Conservation (phyloP, 2,113 vertebrate genomes). For the Mus spicilegus region DNA sequence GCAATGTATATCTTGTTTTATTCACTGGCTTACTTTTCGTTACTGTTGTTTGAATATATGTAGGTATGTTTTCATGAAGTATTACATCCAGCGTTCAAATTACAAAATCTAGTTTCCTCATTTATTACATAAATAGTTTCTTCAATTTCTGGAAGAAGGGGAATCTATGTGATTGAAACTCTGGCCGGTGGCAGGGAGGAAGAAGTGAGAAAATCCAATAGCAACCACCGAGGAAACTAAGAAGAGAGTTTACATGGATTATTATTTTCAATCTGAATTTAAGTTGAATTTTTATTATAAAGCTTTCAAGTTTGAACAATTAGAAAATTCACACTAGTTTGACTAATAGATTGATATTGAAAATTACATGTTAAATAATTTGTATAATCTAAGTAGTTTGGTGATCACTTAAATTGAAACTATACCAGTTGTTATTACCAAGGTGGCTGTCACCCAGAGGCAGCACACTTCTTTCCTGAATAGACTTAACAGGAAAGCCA, state of each 20-base stretch:
- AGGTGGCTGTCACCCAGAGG: neutral
- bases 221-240: neutral
- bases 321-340: slow-evolving; percentile 18
- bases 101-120: neutral
- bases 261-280: neutral
- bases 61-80: neutral
- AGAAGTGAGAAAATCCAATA: neutral
- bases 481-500: slow-evolving; percentile 48
- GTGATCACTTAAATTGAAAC: neutral
- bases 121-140: neutral
- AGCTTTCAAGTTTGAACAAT: neutral
- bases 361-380: neutral
- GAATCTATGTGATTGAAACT: neutral
- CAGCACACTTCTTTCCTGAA: slow-evolving; percentile 12
- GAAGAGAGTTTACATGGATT: neutral
- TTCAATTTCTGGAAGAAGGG: neutral
- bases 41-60: neutral
- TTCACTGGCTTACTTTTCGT: neutral
- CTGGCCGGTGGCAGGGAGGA: neutral
- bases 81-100: neutral
- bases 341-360: neutral
- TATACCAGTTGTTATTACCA: slow-evolving; percentile 45
- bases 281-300: neutral
- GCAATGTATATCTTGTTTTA: neutral
- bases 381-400: neutral